A percentile compares a stretch with the other conserved stretches of the same genome.
phyloP scores from a whole-genome alignment of 2,797 vertebrate species.

The Pitangus sulphuratus region DNA sequence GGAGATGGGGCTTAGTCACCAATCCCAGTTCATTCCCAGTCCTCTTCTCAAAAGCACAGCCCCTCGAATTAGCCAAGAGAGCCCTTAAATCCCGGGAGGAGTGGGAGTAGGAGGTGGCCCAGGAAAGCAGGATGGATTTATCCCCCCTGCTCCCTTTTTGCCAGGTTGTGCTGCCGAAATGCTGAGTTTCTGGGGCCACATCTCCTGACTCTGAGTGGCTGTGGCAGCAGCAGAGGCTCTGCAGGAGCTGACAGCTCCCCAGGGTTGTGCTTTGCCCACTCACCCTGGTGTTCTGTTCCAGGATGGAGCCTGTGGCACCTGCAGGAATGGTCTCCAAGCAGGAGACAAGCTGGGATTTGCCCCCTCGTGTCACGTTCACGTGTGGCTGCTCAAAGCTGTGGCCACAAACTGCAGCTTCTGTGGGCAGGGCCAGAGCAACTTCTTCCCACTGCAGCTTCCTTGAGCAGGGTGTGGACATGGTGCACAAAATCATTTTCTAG shows the following conservation, averaged over 20 bases:
- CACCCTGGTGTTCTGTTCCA: background rate
- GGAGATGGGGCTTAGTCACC: background rate
- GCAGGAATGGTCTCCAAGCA: background rate
- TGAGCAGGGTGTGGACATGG: background rate
- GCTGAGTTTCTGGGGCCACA: background rate
- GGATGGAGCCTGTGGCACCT: background rate
- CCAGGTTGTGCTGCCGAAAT: background rate
- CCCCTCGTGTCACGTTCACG: accelerated
- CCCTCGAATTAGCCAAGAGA: background rate
- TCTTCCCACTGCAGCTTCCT: background rate
- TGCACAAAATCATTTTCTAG: background rate
- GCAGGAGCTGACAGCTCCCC: background rate
- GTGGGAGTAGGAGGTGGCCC: background rate
- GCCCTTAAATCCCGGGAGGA: background rate
- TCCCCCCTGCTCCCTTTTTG: background rate
- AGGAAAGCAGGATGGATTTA: background rate
- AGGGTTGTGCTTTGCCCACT: background rate
- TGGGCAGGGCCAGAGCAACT: background rate
- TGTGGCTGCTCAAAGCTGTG: background rate
- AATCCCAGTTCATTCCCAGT: background rate
- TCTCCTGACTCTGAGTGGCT: background rate
- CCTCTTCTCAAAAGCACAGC: background rate
- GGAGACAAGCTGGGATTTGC: background rate
- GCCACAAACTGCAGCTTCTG: background rate
- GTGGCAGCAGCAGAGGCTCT: background rate